Base-by-base conservation (phyloP, 1,140 invertebrate species). In the Drosophila nasuta region DNA sequence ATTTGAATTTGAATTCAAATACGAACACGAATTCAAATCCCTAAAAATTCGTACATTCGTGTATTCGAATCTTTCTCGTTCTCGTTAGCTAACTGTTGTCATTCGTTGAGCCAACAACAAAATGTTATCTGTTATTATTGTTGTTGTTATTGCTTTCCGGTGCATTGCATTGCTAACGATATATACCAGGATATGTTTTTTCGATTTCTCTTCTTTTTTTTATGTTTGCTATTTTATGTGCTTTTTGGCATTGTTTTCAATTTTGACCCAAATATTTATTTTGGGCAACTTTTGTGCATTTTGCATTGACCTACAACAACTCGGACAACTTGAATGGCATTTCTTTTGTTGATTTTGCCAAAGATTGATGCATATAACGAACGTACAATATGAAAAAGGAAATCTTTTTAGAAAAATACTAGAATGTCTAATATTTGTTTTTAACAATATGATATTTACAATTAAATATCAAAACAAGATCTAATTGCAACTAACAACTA, bases 261-360 rank as follows among this genome's bases (percentile, higher is more conserved):
- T 75, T 75, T 76, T 89, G 80, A 88, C 85, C 80, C 67, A 77
- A 83, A 83, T 83, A 83, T 81, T 78, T 75, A 25, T 25, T 25
- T 25, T 25, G 46, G 33, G 20, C 5, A 87, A 83, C 67, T 80
- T 80, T 80, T 74, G 35, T 30, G 60, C 65, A 65, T 45, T 28
- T 28, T 13, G 58, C 72, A 73, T 49, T 49, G 17, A 38, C 35
- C 7, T 25, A 25, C 20, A 10, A 10, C 35, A 8, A 38, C 6
- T 8, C 35, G 35, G 7, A 10, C 6, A 38, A 38, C 35, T 38
- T 10, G 30, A 38, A 38, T 3, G 35, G 2, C 35, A 38, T 11
- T 38, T 38, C 7, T 10, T 38, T 38, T 38, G 7, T 8, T 33
- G 33, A 33, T 33, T 38, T 38, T 38, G 35, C 10, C 7, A 38